Percentiles rank a stretch among this genome's conserved stretches.
phyloP scores from a whole-genome alignment of 2,888 invertebrate genomes.

The Lasioglossum lativentre region DNA sequence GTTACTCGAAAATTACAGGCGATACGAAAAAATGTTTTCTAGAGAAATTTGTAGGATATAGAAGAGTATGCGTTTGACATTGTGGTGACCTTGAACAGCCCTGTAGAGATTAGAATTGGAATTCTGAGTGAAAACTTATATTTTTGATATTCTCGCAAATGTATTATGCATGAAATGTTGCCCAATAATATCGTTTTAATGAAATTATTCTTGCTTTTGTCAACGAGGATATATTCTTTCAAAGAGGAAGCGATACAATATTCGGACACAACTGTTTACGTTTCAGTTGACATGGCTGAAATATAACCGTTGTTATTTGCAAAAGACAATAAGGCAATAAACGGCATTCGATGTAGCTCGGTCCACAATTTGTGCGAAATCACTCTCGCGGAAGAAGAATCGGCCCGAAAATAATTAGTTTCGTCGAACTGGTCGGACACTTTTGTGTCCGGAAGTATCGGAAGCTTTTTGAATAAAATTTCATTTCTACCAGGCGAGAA shows the following conservation, averaged over 20 bases:
- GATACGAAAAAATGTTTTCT: too few species aligned
- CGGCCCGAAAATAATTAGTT: constrained; percentile 2
- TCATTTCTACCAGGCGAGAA: neutral
- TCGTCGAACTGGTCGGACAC: neutral
- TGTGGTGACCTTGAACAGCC: too few species aligned
- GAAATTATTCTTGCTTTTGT: neutral
- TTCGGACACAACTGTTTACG: neutral
- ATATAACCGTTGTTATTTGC: neutral
- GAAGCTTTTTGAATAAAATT: neutral
- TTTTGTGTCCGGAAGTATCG: neutral
- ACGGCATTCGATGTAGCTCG: neutral
- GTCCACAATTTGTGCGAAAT: neutral
- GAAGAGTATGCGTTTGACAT: too few species aligned
- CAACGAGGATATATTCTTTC: neutral
- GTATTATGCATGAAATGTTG: too few species aligned
- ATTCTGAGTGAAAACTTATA: too few species aligned
- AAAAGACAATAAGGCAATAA: neutral
- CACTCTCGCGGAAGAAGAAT: neutral
- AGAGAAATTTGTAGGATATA: too few species aligned
- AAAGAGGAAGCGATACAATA: neutral
- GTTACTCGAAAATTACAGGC: too few species aligned
- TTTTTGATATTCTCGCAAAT: too few species aligned
- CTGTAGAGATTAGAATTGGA: too few species aligned
- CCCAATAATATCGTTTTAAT: too few species aligned
- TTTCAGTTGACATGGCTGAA: neutral